phyloP scores from a whole-genome alignment of 2,797 vertebrate species.

The Pterois miles region DNA sequence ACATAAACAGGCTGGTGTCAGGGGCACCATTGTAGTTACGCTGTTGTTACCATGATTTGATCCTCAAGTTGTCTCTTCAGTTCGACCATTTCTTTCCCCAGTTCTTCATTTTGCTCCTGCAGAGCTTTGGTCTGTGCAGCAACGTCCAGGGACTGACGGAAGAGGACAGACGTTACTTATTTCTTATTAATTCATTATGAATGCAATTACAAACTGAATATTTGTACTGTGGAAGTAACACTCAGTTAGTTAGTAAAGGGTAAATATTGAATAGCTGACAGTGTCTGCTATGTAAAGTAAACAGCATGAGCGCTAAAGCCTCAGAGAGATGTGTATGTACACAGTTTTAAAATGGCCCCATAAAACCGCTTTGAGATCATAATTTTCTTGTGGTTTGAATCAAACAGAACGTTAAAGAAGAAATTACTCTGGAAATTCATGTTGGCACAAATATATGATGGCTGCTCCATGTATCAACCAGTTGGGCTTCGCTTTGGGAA shows the following conservation, averaged over 20 bases:
- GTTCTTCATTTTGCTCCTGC: conserved; percentile 87
- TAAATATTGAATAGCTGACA: neutral
- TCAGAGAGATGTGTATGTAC: conserved; percentile 27
- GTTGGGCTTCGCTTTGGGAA: neutral
- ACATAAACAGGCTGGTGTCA: conserved; percentile 18
- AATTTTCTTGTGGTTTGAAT: neutral
- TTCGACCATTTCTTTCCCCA: conserved; percentile 87
- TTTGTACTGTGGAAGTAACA: neutral
- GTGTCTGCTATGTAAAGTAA: conserved; percentile 20
- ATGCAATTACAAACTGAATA: neutral
- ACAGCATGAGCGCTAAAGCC: conserved; percentile 25
- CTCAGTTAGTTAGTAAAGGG: neutral
- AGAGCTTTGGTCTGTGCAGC: conserved; percentile 88
- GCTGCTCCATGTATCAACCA: neutral
- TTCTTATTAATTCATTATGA: neutral
- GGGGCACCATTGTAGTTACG: neutral
- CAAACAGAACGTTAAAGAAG: neutral
- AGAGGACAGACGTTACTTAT: conserved; percentile 7
- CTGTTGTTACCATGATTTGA: conserved; percentile 84
- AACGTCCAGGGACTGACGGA: conserved; percentile 81
- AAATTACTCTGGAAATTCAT: neutral
- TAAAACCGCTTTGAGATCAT: neutral
- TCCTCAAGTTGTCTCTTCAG: conserved; percentile 88
- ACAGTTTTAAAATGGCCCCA: neutral
- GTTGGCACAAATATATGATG: neutral